Evolutionary conservation across 2,113 vertebrate genomes (phyloP).

Genomic region (Noturus placidus): DNA sequence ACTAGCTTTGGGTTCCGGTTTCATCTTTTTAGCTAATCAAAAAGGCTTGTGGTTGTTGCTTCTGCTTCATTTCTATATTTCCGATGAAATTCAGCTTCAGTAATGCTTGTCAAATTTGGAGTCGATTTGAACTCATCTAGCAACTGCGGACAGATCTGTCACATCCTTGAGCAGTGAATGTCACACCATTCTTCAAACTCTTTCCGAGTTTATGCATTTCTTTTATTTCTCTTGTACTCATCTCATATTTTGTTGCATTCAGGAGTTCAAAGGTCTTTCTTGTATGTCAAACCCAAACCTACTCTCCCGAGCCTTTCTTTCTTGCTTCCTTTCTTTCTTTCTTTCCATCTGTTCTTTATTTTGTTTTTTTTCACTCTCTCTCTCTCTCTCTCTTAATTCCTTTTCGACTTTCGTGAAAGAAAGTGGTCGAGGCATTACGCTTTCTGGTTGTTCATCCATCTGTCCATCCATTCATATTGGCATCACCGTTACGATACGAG

Average conservation of each 20-base stretch:
- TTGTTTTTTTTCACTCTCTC: no score
- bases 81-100: background rate
- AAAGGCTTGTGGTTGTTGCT: background rate
- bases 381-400: no score
- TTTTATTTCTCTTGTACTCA: no score
- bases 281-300: background rate
- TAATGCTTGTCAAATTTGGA: no score
- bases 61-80: background rate
- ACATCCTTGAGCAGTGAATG: background rate
- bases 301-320: background rate
- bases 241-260: background rate
- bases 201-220: background rate
- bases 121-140: no score
- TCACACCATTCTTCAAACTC: no score
- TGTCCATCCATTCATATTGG: background rate
- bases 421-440: background rate
- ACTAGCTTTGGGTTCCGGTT: background rate
- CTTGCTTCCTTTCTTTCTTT: background rate
- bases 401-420: background rate
- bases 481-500: background rate
- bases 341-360: no score
- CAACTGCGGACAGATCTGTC: no score
- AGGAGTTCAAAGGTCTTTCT: no score
- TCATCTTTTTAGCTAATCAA: background rate
- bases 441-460: background rate